Conservation (phyloP, 1,140 invertebrate species). For the Drosophila repletoides region DNA sequence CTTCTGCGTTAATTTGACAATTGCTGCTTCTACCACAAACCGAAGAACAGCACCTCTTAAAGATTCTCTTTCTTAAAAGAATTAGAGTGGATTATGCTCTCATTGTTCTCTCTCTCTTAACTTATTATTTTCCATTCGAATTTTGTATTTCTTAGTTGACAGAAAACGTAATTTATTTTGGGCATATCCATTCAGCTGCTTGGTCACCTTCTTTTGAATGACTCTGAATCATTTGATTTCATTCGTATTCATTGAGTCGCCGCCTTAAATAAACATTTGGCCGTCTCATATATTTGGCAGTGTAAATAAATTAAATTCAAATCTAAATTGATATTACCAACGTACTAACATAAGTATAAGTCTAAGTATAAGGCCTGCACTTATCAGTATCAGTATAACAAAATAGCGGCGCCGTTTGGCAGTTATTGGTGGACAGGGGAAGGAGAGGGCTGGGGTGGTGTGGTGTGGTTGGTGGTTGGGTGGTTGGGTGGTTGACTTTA, state of each 20-base stretch:
- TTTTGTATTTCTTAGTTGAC: background rate
- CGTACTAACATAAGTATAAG: slow-evolving; percentile 21
- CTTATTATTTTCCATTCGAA: background rate
- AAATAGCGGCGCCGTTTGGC: slow-evolving; percentile 34
- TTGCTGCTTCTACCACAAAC: too few relatives aligned
- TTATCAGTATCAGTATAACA: slow-evolving; percentile 41
- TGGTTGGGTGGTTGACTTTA: slow-evolving; percentile 58
- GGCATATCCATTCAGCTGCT: slow-evolving; percentile 7
- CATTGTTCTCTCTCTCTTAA: too few relatives aligned
- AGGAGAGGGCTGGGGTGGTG: slow-evolving; percentile 35
- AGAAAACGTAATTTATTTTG: background rate
- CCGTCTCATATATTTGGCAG: slow-evolving; percentile 45
- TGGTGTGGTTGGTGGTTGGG: too few relatives aligned
- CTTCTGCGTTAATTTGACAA: background rate
- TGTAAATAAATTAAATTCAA: slow-evolving; percentile 80
- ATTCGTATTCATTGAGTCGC: slow-evolving; percentile 46
- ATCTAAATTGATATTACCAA: slow-evolving; percentile 76
- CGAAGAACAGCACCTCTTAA: too few relatives aligned
- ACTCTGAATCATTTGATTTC: slow-evolving; percentile 50
- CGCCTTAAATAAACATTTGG: slow-evolving; percentile 56
- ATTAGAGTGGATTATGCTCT: too few relatives aligned
- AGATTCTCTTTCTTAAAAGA: too few relatives aligned
- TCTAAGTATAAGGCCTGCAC: slow-evolving; percentile 30
- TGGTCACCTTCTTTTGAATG: slow-evolving; percentile 43
- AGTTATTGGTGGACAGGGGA: slow-evolving; percentile 4